Evolutionary conservation across 2,113 vertebrate genomes (phyloP).

Genomic region (Tachysurus vachellii): DNA sequence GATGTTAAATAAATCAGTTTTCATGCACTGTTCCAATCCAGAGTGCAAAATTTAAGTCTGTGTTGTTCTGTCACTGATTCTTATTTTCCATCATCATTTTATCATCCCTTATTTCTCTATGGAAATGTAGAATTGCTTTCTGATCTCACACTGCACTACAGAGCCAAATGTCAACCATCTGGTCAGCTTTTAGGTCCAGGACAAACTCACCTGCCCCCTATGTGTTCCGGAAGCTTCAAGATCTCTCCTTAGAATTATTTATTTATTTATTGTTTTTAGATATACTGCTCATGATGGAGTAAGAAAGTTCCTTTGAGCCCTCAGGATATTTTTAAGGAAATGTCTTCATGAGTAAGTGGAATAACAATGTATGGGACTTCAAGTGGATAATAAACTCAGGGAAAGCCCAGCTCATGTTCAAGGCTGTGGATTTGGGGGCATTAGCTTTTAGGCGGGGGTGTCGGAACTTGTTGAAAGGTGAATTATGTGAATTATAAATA

Average conservation of each 20-base stretch:
- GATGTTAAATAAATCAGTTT: background rate
- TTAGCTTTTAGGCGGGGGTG: slow-evolving; percentile 57
- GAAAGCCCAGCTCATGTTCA: slow-evolving; percentile 45
- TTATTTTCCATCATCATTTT: slow-evolving; percentile 11
- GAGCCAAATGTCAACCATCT: slow-evolving; percentile 19
- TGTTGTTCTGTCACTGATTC: background rate
- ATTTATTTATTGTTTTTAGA: background rate
- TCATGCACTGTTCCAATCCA: background rate
- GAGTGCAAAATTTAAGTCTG: background rate
- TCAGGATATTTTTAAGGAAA: slow-evolving; percentile 27
- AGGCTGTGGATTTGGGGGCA: slow-evolving; percentile 53
- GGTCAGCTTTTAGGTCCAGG: background rate
- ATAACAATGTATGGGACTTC: slow-evolving; percentile 32
- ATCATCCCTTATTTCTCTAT: background rate
- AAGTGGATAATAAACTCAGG: slow-evolving; percentile 39
- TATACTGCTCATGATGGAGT: background rate
- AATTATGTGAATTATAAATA: slow-evolving; percentile 63
- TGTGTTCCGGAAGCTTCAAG: background rate
- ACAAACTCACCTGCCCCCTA: slow-evolving; percentile 1
- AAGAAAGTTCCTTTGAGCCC: background rate
- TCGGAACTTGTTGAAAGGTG: slow-evolving; percentile 60
- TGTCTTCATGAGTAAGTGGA: slow-evolving; percentile 23
- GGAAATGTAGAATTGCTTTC: background rate
- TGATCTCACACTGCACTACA: background rate
- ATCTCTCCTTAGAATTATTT: background rate